Base-by-base conservation (phyloP, 2,797 vertebrate species). In the Ctenochaetus hawaiiensis region DNA sequence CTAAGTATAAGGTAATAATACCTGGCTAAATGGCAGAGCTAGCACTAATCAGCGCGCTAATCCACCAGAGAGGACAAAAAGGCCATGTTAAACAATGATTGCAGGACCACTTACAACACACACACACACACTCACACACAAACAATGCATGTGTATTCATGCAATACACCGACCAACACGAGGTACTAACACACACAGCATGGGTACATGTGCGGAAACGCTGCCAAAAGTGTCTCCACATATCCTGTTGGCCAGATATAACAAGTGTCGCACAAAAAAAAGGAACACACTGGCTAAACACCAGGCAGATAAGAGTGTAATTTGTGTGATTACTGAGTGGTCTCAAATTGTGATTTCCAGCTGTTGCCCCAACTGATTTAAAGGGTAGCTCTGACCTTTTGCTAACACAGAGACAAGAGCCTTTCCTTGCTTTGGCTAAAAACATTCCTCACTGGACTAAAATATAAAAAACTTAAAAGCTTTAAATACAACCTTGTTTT, bases 241-340 rank as follows among this genome's bases (percentile, higher is more conserved):
- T 20, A 81, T 34, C 20, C 26, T 67, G 72, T 44, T 61, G 75
- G 59, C n/a, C 54, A 22, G 34, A 82, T 65, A 82, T 41, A 75
- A 67, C 86, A 60, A 80, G 26, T 22, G 17, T 57, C 51, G 12
- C 14, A 34, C 18, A 49, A 8, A 11, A 51, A 51, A 64, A 16
- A 64, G 47, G 63, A 67, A 57, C 39, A 49, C 30, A 52, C 45
- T 13, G 17, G 2, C 49, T 70, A 65, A 41, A 41, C 64, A 67
- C n/a, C 66, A 70, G 58, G 60, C 48, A 62, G 77, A 77, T 69
- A 76, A 57, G 67, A 86, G 83, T 63, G 73, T 85, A 83, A 90
- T 94, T 89, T 89, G 67, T 87, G 87, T 93, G 93, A 95, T 94
- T 93, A 90, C 87, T 37, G 77, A 93, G 92, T 88, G 87, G 90